Conservation (phyloP, 2,888 invertebrate genomes). For the Drosophila kanekoi region DNA sequence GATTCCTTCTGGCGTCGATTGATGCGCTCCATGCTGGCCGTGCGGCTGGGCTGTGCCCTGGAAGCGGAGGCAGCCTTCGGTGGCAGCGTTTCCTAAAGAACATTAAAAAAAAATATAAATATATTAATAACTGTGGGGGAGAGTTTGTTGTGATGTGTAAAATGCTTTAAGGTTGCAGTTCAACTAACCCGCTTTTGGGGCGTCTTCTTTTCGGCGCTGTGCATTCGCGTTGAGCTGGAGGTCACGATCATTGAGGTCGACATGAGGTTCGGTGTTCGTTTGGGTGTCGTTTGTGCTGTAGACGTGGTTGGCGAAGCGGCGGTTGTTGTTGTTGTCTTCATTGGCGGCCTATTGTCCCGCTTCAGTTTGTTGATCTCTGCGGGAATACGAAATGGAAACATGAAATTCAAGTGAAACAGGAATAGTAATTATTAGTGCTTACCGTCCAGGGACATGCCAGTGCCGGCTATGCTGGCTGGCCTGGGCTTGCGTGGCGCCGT, state of each 20-base stretch:
- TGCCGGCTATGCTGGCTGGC: constrained; percentile 93
- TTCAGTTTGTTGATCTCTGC: constrained; percentile 84
- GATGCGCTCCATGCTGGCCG: constrained; percentile 68
- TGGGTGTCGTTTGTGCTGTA: constrained; percentile 85
- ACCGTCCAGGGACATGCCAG: constrained; percentile 89
- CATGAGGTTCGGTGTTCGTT: constrained; percentile 84
- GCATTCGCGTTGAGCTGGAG: constrained; percentile 80
- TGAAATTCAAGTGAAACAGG: background rate
- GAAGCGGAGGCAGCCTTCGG: constrained; percentile 71
- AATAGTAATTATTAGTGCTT: background rate
- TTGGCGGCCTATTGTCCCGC: constrained; percentile 86
- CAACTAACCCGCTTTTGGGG: constrained; percentile 80
- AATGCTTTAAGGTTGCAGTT: background rate
- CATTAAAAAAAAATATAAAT: background rate
- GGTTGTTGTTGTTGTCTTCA: constrained; percentile 80
- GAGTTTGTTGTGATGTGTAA: background rate
- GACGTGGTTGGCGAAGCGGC: constrained; percentile 72
- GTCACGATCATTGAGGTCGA: constrained; percentile 83
- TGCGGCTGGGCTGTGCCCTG: constrained; percentile 65
- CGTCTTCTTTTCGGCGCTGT: constrained; percentile 83
- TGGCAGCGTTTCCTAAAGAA: constrained; percentile 64
- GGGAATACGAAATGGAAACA: background rate
- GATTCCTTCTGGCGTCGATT: constrained; percentile 54
- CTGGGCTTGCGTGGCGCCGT: constrained; percentile 89
- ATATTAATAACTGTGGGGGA: background rate